Evolutionary conservation across 2,888 invertebrate genomes (phyloP).

Genomic region (Corbicula japonica): DNA sequence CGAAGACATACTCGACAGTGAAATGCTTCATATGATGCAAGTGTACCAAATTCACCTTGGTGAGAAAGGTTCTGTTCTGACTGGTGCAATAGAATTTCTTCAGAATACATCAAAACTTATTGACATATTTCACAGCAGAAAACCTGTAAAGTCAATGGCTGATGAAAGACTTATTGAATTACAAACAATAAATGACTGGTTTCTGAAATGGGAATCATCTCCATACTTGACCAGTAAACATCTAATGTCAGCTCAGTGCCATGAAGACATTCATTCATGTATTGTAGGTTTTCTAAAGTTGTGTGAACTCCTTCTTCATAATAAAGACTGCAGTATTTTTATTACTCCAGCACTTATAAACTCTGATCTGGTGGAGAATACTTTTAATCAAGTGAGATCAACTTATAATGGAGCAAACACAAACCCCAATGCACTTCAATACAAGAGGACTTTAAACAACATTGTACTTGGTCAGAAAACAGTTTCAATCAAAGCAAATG

Average conservation of each 20-base stretch:
- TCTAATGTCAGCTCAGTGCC: slow-evolving; percentile 36
- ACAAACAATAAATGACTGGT: slow-evolving; percentile 5
- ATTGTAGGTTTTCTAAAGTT: slow-evolving; percentile 14
- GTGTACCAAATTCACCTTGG: too few relatives aligned
- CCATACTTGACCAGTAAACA: background rate
- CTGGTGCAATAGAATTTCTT: too few relatives aligned
- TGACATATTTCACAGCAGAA: too few relatives aligned
- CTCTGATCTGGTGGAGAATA: slow-evolving; percentile 35
- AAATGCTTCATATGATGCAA: too few relatives aligned
- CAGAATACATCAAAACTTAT: too few relatives aligned
- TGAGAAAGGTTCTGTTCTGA: too few relatives aligned
- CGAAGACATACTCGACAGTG: too few relatives aligned
- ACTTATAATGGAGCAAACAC: slow-evolving; percentile 39
- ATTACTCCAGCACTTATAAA: slow-evolving; percentile 35
- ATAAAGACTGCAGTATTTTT: background rate
- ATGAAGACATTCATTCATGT: slow-evolving; percentile 37
- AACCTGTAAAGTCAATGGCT: too few relatives aligned
- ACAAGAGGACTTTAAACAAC: slow-evolving; percentile 19
- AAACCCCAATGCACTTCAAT: slow-evolving; percentile 39
- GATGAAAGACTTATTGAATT: slow-evolving; percentile 4
- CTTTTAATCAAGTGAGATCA: slow-evolving; percentile 37
- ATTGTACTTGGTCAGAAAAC: slow-evolving; percentile 26
- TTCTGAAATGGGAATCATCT: slow-evolving; percentile 16
- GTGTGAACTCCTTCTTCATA: background rate
- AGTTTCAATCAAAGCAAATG: slow-evolving; percentile 34